Evolutionary conservation across 2,888 invertebrate species (phyloP).

Genomic region (Drosophila austrosaltans): DNA sequence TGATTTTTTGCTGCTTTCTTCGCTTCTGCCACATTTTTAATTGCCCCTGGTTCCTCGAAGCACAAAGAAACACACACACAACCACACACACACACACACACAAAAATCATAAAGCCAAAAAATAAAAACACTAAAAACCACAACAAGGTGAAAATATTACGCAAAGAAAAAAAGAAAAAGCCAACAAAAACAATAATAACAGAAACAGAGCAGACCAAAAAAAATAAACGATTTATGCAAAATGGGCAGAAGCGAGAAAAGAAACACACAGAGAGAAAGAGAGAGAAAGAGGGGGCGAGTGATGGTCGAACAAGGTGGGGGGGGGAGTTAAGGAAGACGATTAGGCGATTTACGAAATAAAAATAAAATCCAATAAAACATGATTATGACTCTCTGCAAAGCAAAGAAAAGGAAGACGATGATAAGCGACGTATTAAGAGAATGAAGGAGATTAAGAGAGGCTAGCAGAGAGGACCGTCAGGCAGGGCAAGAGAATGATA

Average conservation of each 20-base stretch:
- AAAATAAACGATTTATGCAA: constrained; percentile 61
- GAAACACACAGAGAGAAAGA: not conserved
- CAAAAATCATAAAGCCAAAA: constrained; percentile 31
- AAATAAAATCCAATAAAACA: constrained; percentile 70
- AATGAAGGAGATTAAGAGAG: too few relatives aligned
- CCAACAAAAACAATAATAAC: constrained; percentile 30
- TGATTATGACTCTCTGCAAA: constrained; percentile 40
- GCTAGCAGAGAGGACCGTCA: not conserved
- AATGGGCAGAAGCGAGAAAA: constrained; percentile 32
- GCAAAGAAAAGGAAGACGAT: not conserved
- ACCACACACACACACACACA: not conserved
- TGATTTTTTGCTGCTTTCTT: not conserved
- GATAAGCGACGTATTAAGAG: not conserved
- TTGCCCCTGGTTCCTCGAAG: constrained; percentile 43
- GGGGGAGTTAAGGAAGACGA: constrained; percentile 37
- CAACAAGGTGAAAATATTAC: constrained; percentile 54
- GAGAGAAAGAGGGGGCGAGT: not conserved
- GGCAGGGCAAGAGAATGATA: constrained; percentile 33
- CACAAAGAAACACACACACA: constrained; percentile 22
- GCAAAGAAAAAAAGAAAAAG: constrained; percentile 44
- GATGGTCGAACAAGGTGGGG: not conserved
- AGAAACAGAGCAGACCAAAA: constrained; percentile 24
- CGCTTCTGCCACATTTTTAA: constrained; percentile 31
- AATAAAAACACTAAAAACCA: constrained; percentile 42
- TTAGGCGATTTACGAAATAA: constrained; percentile 70